A percentile compares a stretch with the other conserved stretches of the same genome.
These are phyloP conservation scores for Choreutis nemorana DNA, from an alignment of 2,888 invertebrate species.

Conservation along the genomic window DNA sequence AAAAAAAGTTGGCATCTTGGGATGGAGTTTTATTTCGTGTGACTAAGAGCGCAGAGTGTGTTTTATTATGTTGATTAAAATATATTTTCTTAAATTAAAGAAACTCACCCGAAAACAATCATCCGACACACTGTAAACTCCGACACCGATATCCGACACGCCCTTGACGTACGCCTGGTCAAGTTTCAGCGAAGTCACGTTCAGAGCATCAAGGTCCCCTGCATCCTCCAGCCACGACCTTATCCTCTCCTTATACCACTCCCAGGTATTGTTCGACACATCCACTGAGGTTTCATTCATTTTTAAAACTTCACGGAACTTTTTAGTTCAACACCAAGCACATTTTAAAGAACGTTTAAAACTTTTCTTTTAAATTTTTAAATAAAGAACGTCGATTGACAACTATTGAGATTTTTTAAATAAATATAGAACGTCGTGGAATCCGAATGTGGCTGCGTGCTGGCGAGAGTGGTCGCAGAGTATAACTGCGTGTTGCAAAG, in stretches of 20 bases:
- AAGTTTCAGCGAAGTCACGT: slow-evolving; percentile 65
- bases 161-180: slow-evolving; percentile 73
- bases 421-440: too few species aligned
- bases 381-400: too few species aligned
- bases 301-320: too few species aligned
- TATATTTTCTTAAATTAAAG: too few species aligned
- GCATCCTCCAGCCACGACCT: slow-evolving; percentile 69
- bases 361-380: too few species aligned
- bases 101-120: slow-evolving; percentile 74
- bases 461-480: slow-evolving; percentile 10
- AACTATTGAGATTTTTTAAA: too few species aligned
- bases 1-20: too few species aligned
- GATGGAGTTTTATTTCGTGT: too few species aligned
- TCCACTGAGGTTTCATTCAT: slow-evolving; percentile 37
- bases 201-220: slow-evolving; percentile 57
- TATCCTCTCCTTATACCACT: slow-evolving; percentile 47
- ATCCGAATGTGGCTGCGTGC: slow-evolving; percentile 18
- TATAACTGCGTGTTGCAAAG: slow-evolving; percentile 23
- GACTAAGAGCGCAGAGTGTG: too few species aligned
- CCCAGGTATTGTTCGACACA: slow-evolving; percentile 37
- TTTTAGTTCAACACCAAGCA: too few species aligned
- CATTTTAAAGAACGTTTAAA: too few species aligned
- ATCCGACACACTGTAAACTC: slow-evolving; percentile 72
- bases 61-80: too few species aligned
- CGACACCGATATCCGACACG: slow-evolving; percentile 37